A percentile compares a stretch with the other conserved stretches of the same genome.
Conservation (phyloP, 2,797 vertebrate genomes). For the Parauchenoglanis punctatus region DNA sequence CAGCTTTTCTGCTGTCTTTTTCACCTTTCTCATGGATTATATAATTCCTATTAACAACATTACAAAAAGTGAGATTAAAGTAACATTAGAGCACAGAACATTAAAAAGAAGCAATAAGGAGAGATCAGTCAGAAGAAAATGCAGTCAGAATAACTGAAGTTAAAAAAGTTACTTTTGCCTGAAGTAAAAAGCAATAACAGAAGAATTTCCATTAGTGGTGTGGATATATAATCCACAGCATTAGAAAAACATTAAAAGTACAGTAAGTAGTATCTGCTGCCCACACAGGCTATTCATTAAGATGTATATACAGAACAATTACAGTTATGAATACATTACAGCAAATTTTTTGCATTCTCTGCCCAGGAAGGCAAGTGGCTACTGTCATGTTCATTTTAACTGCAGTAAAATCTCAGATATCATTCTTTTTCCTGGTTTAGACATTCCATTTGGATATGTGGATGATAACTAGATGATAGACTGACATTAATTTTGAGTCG, state of each 20-base stretch:
- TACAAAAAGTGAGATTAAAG: not conserved
- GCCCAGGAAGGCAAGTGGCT: not conserved
- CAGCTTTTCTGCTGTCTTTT: not conserved
- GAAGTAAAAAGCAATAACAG: conserved; percentile 4
- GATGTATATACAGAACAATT: not conserved
- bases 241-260: conserved; percentile 13
- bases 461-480: not conserved
- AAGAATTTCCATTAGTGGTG: not conserved
- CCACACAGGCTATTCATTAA: not conserved
- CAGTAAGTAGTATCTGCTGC: not conserved
- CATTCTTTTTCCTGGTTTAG: not conserved
- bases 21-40: not conserved
- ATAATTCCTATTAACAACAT: not conserved
- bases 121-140: not conserved
- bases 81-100: not conserved
- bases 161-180: not conserved
- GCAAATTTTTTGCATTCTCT: not conserved
- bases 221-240: not conserved
- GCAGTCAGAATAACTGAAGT: not conserved
- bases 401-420: not conserved
- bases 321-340: not conserved
- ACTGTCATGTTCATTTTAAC: not conserved
- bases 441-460: not conserved
- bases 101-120: not conserved
- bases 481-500: not conserved